phyloP scores from a whole-genome alignment of 2,888 invertebrate genomes.

The Metallyticus violacea region DNA sequence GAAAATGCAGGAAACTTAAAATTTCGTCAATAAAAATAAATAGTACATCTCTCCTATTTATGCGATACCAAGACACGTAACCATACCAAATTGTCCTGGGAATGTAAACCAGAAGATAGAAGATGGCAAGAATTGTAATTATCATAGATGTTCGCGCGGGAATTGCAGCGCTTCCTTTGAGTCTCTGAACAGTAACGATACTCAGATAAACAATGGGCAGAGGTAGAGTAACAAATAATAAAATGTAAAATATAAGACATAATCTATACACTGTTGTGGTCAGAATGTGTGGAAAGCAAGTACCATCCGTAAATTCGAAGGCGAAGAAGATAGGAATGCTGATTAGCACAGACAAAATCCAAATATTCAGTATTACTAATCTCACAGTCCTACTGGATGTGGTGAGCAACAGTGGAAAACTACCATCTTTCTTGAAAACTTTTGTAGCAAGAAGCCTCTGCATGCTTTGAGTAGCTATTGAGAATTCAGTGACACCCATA shows the following conservation, averaged over 20 bases:
- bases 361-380: not conserved
- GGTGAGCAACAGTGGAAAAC: not conserved
- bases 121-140: not conserved
- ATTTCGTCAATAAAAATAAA: not conserved
- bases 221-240: not conserved
- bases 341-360: not conserved
- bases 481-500: not conserved
- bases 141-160: not conserved
- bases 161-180: not conserved
- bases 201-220: not conserved
- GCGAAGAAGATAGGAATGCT: not conserved
- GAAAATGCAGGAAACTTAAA: not conserved
- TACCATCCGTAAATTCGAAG: not conserved
- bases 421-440: not conserved
- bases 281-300: not conserved
- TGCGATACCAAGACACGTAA: not conserved
- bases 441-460: not conserved
- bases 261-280: not conserved
- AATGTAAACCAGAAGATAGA: not conserved
- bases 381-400: not conserved
- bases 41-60: not conserved
- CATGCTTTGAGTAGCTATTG: not conserved
- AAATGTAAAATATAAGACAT: not conserved
- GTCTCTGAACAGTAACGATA: not conserved
- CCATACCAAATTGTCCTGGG: not conserved